These are phyloP conservation scores for Erinaceus europaeus DNA, from an alignment of 2,113 vertebrate genomes.

Conservation along the genomic window DNA sequence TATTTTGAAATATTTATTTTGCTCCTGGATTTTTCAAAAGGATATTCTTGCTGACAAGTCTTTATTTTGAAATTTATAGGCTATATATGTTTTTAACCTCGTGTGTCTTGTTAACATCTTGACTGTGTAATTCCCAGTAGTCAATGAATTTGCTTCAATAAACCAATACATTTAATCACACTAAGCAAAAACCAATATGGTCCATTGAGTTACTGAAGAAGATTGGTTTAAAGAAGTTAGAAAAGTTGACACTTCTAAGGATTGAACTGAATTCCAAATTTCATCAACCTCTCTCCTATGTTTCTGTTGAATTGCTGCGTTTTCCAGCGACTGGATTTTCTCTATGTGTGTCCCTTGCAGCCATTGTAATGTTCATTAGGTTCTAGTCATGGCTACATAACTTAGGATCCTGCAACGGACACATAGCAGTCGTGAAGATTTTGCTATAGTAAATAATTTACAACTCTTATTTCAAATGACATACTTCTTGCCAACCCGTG, in stretches of 20 bases:
- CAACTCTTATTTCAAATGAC: not conserved
- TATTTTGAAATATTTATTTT: constrained; percentile 1
- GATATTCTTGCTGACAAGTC: not conserved
- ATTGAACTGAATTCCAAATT: not conserved
- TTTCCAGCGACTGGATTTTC: not conserved
- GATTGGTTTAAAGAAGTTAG: not conserved
- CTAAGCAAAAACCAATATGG: not conserved
- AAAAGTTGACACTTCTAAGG: not conserved
- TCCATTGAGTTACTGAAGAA: not conserved
- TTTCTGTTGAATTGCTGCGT: not conserved
- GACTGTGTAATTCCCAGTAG: not conserved
- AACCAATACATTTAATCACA: not conserved
- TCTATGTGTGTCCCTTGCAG: not conserved
- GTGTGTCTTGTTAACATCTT: not conserved
- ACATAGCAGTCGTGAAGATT: not conserved
- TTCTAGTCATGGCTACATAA: not conserved
- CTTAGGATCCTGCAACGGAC: not conserved
- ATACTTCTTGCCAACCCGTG: not conserved
- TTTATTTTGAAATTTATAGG: constrained; percentile 13
- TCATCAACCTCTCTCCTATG: not conserved
- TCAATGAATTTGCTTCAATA: not conserved
- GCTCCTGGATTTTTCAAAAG: not conserved
- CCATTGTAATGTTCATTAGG: too few relatives aligned
- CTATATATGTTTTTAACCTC: not conserved
- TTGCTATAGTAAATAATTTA: not conserved